Conservation (phyloP, 1,140 invertebrate species). For the Aphelinus certus region DNA sequence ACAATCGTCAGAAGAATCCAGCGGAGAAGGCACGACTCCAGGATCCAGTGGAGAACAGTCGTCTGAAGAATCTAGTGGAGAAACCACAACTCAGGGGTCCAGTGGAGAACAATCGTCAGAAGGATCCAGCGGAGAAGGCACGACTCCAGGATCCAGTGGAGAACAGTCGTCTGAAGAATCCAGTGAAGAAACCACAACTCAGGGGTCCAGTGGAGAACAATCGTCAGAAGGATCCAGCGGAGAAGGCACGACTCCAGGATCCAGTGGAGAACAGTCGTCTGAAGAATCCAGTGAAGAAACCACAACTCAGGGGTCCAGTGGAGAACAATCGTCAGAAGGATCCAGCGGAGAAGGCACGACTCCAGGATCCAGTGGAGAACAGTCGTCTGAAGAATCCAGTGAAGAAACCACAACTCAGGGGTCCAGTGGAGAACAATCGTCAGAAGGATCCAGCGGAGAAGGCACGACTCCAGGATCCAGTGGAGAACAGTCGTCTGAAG, state of each 20-base stretch:
- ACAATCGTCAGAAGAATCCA: background rate
- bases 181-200: background rate
- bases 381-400: background rate
- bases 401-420: background rate
- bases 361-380: background rate
- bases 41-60: background rate
- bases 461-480: background rate
- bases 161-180: background rate
- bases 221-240: background rate
- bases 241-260: background rate
- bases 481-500: background rate
- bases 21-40: background rate
- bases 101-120: background rate
- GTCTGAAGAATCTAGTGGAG: background rate
- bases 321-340: background rate
- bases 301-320: background rate
- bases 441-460: background rate
- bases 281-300: background rate
- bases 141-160: background rate
- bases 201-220: background rate
- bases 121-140: background rate
- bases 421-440: background rate
- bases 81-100: background rate
- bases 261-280: background rate
- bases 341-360: slow-evolving; percentile 4